phyloP scores from a whole-genome alignment of 2,113 vertebrate species.

The Lagopus muta region DNA sequence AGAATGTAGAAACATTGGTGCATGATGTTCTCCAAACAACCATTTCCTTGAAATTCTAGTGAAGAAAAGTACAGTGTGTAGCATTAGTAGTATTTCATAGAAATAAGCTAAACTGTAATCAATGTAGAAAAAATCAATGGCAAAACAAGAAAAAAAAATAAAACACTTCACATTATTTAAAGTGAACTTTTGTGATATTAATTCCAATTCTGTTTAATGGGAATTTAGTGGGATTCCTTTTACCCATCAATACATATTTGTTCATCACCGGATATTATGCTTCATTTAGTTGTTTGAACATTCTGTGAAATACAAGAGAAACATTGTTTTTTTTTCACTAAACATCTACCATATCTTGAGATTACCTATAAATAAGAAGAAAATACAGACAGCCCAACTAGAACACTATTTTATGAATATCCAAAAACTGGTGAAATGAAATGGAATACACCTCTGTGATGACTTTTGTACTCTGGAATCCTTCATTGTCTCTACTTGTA shows the following conservation, averaged over 20 bases:
- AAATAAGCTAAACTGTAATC: background rate
- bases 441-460: background rate
- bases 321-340: background rate
- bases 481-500: background rate
- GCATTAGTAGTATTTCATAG: background rate
- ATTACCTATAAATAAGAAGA: background rate
- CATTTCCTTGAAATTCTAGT: background rate
- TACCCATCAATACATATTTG: background rate
- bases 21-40: background rate
- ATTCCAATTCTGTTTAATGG: background rate
- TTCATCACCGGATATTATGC: background rate
- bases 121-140: background rate
- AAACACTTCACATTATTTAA: background rate
- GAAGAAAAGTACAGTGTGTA: background rate
- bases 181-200: background rate
- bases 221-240: background rate
- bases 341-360: background rate
- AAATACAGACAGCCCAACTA: background rate
- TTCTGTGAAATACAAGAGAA: background rate
- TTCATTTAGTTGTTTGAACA: background rate
- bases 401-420: background rate
- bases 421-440: background rate
- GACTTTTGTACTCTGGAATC: background rate
- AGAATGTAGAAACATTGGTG: background rate
- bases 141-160: background rate